Conservation (phyloP, 1,140 invertebrate genomes). For the Sesamia nonagrioides region DNA sequence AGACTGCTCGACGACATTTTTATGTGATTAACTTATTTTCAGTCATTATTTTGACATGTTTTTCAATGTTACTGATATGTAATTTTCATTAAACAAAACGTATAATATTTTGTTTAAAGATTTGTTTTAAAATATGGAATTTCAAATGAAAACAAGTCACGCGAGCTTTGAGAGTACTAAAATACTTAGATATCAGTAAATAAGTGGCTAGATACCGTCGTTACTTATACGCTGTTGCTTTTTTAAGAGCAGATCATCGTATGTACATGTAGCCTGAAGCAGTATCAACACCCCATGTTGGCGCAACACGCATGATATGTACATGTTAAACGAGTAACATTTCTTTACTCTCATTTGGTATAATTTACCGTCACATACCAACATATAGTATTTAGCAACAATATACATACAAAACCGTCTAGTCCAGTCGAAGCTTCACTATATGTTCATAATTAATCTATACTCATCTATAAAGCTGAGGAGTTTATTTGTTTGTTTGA, state of each 20-base stretch:
- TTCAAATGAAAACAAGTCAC: conserved; percentile 8
- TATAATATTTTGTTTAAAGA: neutral
- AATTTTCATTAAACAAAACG: conserved; percentile 24
- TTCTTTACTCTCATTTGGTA: conserved; percentile 38
- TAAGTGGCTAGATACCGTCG: conserved; percentile 4
- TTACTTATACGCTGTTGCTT: conserved; percentile 22
- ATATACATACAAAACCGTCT: conserved; percentile 31
- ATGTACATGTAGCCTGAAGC: conserved; percentile 37
- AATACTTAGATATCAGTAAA: conserved; percentile 32
- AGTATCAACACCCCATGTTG: conserved; percentile 44
- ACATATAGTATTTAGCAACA: conserved; percentile 15
- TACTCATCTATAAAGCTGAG: too few species aligned
- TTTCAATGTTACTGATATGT: neutral
- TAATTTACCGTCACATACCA: conserved; percentile 24
- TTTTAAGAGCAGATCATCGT: conserved; percentile 45
- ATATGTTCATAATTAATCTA: conserved; percentile 70
- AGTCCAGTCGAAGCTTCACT: conserved; percentile 59
- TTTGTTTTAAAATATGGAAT: neutral
- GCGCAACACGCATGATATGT: conserved; percentile 31
- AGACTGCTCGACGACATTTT: conserved; percentile 28
- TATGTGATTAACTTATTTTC: conserved; percentile 43
- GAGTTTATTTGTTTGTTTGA: too few species aligned
- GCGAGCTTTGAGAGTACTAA: conserved; percentile 24
- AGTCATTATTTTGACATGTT: conserved; percentile 24
- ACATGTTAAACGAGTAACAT: conserved; percentile 30